phyloP scores from a whole-genome alignment of 2,113 vertebrate species.

The Lates calcarifer region DNA sequence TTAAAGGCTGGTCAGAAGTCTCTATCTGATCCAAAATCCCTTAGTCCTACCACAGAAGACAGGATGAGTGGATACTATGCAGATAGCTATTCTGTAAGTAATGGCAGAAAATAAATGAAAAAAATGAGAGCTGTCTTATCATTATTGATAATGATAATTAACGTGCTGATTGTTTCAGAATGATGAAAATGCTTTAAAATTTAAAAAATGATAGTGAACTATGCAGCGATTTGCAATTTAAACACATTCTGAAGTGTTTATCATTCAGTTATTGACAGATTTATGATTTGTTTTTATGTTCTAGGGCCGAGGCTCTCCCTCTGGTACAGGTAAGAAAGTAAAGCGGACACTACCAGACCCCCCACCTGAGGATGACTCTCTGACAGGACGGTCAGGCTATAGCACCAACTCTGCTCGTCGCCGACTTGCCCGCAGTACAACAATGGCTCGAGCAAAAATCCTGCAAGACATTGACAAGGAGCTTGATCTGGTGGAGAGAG shows the following conservation, averaged over 20 bases:
- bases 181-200: neutral
- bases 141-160: neutral
- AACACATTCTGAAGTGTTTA: neutral
- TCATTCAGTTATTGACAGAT: neutral
- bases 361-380: constrained; percentile 91
- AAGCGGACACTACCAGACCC: constrained; percentile 98
- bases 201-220: neutral
- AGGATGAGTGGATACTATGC: constrained; percentile 92
- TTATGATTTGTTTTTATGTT: constrained; percentile 36
- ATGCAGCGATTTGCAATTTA: neutral
- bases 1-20: constrained; percentile 94
- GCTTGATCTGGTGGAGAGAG: constrained; percentile 95
- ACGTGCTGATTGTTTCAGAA: neutral
- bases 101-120: constrained; percentile 37
- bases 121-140: neutral
- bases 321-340: constrained; percentile 94
- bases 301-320: constrained; percentile 77
- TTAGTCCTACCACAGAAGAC: constrained; percentile 95
- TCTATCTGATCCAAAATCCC: constrained; percentile 95
- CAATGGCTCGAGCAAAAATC: constrained; percentile 98
- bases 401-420: constrained; percentile 91
- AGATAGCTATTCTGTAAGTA: constrained; percentile 94
- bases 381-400: constrained; percentile 87
- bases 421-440: constrained; percentile 94
- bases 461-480: constrained; percentile 99